Evolutionary conservation across 2,113 vertebrate species (phyloP).

Genomic region (Dendropsophus ebraccatus): DNA sequence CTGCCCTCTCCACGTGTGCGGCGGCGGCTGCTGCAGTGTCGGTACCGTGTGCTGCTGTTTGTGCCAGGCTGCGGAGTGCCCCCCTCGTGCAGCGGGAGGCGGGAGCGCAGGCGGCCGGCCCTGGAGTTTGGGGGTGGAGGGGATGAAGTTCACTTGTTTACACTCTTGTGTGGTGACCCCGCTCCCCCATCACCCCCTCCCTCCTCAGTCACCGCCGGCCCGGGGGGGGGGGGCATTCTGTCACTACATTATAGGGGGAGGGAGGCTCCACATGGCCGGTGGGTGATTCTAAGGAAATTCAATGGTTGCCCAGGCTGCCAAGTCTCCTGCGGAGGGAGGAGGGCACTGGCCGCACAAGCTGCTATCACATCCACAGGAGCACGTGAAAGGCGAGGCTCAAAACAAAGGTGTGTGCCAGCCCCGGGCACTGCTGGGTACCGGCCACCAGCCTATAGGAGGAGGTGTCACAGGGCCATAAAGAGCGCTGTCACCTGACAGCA

Average conservation of each 20-base stretch:
- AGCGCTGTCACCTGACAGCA: too few relatives aligned
- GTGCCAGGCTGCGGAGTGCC: neutral
- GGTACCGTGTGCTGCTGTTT: neutral
- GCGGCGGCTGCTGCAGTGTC: neutral
- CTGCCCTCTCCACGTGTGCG: constrained; percentile 25
- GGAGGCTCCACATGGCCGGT: neutral
- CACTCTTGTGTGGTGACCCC: neutral
- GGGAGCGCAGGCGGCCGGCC: constrained; percentile 18
- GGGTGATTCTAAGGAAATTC: constrained; percentile 32
- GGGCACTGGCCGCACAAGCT: constrained; percentile 1
- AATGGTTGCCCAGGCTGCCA: constrained; percentile 33
- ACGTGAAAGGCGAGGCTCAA: constrained; percentile 54
- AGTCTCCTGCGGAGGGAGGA: constrained; percentile 14
- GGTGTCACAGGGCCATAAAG: too few relatives aligned
- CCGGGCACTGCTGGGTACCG: too few relatives aligned
- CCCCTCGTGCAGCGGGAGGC: neutral
- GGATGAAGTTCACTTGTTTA: constrained; percentile 45
- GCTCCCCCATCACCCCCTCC: neutral
- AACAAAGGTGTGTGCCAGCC: neutral
- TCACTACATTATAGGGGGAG: neutral
- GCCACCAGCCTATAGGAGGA: too few relatives aligned
- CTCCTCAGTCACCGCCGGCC: neutral
- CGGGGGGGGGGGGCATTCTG: neutral
- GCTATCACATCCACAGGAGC: constrained; percentile 23
- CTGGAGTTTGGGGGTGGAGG: constrained; percentile 25